Base-by-base conservation (phyloP, 1,140 invertebrate species). In the Colletes latitarsis region DNA sequence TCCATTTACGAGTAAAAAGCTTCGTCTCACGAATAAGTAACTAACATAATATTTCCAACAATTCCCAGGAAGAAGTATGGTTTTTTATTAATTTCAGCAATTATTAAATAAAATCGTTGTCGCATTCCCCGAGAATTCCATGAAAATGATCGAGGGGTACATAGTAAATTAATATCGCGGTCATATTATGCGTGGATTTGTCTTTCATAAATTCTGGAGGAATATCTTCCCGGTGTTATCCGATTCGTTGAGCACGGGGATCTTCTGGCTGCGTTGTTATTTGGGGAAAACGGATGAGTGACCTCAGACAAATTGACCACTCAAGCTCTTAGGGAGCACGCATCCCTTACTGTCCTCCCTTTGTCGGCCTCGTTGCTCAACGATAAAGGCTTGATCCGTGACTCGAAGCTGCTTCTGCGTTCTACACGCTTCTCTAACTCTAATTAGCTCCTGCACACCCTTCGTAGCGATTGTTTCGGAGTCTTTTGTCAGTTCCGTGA, bases 291-390 rank as follows among this genome's bases (percentile, higher is more conserved):
- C 57, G 70, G 66, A 57, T 74, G 57, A 79, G n/a, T 57, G 53
- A 62, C 66, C 21, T 55, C 64, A 73, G 64, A 86, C 82, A 87
- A 82, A 83, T 86, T 84, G 84, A 75, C 78, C 71, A 79, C 70
- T 81, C 71, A 72, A 77, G 70, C 69, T 17, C 64, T 75, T 53
- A 55, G 53, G 68, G 68, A 63, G 63, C 70, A 74, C 78, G 69
- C 82, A 82, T 84, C 77, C 78, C 74, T 84, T 81, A 83, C 58
- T 71, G 67, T 81, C 68, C 41, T 46, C 71, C n/a, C 52, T 49
- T 81, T 17, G 52, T 53, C 63, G 41, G 21, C 43, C 57, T 62
- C 57, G 46, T 70, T 60, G 63, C 30, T 17, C 77, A 49, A 71
- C 57, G 60, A 64, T 74, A 83, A 81, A 83, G 70, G 53, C 82